These are phyloP conservation scores for Yponomeuta cagnagella DNA, from an alignment of 2,888 invertebrate genomes.

Conservation along the genomic window DNA sequence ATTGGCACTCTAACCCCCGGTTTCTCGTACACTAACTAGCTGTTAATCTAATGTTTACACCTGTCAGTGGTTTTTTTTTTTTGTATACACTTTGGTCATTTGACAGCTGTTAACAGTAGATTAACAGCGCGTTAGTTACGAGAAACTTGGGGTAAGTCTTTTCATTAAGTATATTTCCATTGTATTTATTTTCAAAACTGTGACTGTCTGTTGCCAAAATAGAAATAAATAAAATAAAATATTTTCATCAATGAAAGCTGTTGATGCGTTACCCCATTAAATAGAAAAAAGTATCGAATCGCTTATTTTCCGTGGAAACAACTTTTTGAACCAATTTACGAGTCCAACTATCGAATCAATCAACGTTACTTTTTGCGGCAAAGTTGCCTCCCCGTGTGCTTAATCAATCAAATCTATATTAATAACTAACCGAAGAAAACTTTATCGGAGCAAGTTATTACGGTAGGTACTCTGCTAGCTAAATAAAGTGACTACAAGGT, in stretches of 20 bases:
- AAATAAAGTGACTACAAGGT: background rate
- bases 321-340: background rate
- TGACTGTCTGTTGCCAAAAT: too few species aligned
- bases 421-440: background rate
- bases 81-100: too few species aligned
- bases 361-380: background rate
- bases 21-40: too few species aligned
- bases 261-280: background rate
- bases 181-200: too few species aligned
- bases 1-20: too few species aligned
- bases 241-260: background rate
- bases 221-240: too few species aligned
- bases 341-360: background rate
- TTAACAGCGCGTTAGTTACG: too few species aligned
- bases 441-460: background rate
- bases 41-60: too few species aligned
- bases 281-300: background rate
- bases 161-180: too few species aligned
- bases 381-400: background rate
- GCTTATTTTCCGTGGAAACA: background rate
- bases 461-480: background rate
- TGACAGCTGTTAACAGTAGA: too few species aligned
- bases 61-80: too few species aligned
- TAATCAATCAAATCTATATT: constrained; percentile 2
- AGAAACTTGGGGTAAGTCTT: too few species aligned